Conservation (phyloP, 92 coral and sea anemone species). For the Phenganax marumi region DNA sequence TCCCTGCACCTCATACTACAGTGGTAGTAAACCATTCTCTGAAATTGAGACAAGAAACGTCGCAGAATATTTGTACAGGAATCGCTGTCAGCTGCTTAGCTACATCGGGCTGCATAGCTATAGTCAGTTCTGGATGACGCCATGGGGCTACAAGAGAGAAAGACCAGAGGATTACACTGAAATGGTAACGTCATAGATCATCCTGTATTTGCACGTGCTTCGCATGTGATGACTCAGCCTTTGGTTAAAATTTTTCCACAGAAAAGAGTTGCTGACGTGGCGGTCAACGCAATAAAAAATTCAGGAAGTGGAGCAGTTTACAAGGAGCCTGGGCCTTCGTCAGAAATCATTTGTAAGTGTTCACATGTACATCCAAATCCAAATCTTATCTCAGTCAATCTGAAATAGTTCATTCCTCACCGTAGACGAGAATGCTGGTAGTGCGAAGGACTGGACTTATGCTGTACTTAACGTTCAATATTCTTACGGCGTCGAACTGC, state of each 20-base stretch:
- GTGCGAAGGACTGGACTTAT: conserved; percentile 85
- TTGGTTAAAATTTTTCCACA: conserved; percentile 20
- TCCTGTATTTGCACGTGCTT: conserved; percentile 26
- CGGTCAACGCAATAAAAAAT: conserved; percentile 62
- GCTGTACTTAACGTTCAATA: conserved; percentile 78
- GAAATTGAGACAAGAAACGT: conserved; percentile 85
- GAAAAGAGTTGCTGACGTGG: conserved; percentile 81
- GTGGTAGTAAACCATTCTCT: conserved; percentile 78
- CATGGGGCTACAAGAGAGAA: conserved; percentile 71
- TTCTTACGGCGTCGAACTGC: conserved; percentile 83
- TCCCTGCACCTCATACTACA: conserved; percentile 72
- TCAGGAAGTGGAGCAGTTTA: conserved; percentile 66
- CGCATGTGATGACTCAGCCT: neutral
- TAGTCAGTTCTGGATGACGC: conserved; percentile 99
- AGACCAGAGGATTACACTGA: conserved; percentile 61
- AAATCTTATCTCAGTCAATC: neutral
- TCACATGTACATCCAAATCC: neutral
- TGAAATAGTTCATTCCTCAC: neutral
- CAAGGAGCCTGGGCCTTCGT: conserved; percentile 74
- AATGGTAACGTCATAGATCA: conserved; percentile 49
- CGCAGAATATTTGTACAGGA: conserved; percentile 71
- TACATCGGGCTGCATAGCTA: conserved; percentile 91
- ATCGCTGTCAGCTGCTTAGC: conserved; percentile 69
- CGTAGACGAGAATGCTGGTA: conserved; percentile 78
- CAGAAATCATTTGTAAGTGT: conserved; percentile 87